Evolutionary conservation across 1,140 invertebrate species (phyloP).

Genomic region (Brachionus plicatilis): DNA sequence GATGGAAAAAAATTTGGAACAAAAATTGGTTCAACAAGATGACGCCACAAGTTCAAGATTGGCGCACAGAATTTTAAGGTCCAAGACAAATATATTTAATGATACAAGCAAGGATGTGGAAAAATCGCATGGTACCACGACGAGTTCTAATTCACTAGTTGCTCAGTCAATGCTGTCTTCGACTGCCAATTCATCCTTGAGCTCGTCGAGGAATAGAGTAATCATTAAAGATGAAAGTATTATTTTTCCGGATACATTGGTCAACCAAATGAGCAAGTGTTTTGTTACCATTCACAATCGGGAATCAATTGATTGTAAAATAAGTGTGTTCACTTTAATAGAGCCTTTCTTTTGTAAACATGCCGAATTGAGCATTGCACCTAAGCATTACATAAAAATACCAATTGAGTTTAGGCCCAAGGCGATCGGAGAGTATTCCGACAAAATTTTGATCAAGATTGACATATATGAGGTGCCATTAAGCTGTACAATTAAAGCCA

Average conservation of each 20-base stretch:
- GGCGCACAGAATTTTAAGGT: neutral
- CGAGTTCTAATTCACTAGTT: neutral
- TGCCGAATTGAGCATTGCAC: neutral
- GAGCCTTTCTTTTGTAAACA: slow-evolving; percentile 38
- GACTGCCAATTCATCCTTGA: neutral
- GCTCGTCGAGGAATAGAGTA: neutral
- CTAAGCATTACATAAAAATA: slow-evolving; percentile 38
- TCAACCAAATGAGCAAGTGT: neutral
- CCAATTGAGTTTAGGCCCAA: slow-evolving; percentile 32
- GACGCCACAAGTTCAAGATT: neutral
- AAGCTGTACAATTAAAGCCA: slow-evolving; percentile 13
- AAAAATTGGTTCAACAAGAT: slow-evolving; percentile 24
- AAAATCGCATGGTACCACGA: neutral
- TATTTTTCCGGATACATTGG: neutral
- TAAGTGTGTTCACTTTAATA: slow-evolving; percentile 17
- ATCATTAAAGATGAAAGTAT: slow-evolving; percentile 21
- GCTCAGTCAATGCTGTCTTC: neutral
- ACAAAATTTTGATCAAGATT: slow-evolving; percentile 34
- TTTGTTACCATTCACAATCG: slow-evolving; percentile 30
- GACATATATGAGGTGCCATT: slow-evolving; percentile 21
- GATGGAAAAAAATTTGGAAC: slow-evolving; percentile 8
- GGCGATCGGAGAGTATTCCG: slow-evolving; percentile 5
- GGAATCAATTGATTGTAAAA: neutral
- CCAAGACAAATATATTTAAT: neutral
- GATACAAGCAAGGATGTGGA: neutral